Conservation (phyloP, 2,797 vertebrate genomes). For the Strix occidentalis region DNA sequence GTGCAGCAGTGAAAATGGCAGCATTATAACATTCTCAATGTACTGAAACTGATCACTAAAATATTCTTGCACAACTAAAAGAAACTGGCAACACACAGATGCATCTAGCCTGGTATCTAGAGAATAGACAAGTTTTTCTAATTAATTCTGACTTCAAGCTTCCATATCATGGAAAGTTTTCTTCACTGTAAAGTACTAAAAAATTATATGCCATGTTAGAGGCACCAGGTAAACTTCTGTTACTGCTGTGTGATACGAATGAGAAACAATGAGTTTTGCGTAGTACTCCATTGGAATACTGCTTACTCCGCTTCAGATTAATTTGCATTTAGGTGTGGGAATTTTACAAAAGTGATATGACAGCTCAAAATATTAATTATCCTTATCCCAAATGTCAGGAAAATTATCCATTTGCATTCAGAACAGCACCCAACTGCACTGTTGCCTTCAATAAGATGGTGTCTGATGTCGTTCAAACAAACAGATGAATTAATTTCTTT, state of each 20-base stretch:
- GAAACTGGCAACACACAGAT: neutral
- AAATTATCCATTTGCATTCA: conserved; percentile 45
- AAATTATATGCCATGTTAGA: neutral
- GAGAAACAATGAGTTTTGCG: neutral
- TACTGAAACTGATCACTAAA: neutral
- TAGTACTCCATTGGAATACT: neutral
- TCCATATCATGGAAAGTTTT: neutral
- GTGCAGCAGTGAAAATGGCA: neutral
- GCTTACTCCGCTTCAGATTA: conserved; percentile 12
- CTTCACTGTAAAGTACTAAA: neutral
- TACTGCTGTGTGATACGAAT: neutral
- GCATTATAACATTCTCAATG: neutral
- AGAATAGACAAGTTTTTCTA: neutral
- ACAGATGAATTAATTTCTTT: conserved; percentile 21
- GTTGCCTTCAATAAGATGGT: neutral
- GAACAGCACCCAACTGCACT: conserved; percentile 26
- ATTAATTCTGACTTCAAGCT: neutral
- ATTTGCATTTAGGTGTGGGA: conserved; percentile 18
- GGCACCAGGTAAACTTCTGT: neutral
- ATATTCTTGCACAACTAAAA: neutral
- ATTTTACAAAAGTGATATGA: conserved; percentile 35
- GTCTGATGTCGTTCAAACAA: conserved; percentile 32
- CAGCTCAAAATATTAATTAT: conserved; percentile 54
- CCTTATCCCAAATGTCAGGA: conserved; percentile 59
- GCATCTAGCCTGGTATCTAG: neutral